Evolutionary conservation across 2,888 invertebrate species (phyloP), one percentile per base, ranked within the genome.

Genomic region (Hermaeophaga mercurialis): DNA sequence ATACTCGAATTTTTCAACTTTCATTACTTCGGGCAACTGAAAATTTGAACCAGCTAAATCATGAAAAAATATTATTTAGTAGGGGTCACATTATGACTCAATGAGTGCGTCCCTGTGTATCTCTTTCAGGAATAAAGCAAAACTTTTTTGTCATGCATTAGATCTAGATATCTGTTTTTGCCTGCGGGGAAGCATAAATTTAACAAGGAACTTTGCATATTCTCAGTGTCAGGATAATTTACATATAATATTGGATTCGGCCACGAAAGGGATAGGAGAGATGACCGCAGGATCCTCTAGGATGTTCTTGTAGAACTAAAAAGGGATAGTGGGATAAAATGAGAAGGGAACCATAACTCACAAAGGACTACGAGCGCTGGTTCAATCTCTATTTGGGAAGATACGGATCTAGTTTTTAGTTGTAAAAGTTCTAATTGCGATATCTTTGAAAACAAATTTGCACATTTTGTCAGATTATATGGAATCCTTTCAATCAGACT

Each of bases 141-240:
- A n/a, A 26, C 18, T 17, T 45, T 45, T 45, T 45, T 45, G 19
- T 9, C 1, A 5, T 11, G 12, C 18, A 8, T 19, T 31, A 28
- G 14, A 49, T 41, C 39, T 18, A 49, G 49, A 49, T 49, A 41
- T 43, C 18, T 22, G 49, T 49, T 49, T 49, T 49, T 49, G 49
- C 49, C 28, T 17, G 39, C 4, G 7, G 26, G 49, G 11, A 11
- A 18, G 31, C 49, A 49, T 49, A 39, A 49, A 49, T 49, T 49
- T 49, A 43, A 43, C 26, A 9, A 24, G 39, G 26, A 49, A 58
- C 45, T 58, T 54, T 50, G 54, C 58, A 54, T 58, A 58, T 50
- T 58, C 54, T 47, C 58, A 45, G 50, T 50, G 54, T 58, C 47
- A 50, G 46, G 39, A 58, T 46, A 54, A 58, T 58, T 58, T 58